Evolutionary conservation across 2,113 vertebrate genomes (phyloP).

Genomic region (Furnarius figulus): DNA sequence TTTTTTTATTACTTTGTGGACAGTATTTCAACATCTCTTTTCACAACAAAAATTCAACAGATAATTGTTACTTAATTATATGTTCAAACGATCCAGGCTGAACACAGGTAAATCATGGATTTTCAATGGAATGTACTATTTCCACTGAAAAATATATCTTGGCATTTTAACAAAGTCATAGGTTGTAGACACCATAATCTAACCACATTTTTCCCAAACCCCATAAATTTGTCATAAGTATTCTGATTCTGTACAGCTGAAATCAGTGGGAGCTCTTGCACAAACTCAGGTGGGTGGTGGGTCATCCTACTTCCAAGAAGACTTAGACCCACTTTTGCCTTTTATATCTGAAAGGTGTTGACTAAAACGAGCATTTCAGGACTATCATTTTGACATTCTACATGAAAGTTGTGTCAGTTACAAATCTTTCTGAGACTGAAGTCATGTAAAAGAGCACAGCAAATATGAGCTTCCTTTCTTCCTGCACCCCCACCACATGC

Average conservation of each 20-base stretch:
- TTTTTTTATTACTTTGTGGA: neutral
- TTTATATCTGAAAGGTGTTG: neutral
- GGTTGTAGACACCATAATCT: neutral
- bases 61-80: neutral
- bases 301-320: neutral
- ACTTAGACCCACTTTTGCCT: neutral
- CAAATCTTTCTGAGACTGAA: neutral
- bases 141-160: neutral
- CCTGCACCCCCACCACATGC: neutral
- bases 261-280: neutral
- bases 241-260: neutral
- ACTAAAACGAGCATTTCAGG: neutral
- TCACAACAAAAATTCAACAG: neutral
- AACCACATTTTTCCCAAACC: neutral
- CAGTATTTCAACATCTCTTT: neutral
- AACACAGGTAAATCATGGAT: neutral
- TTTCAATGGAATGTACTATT: neutral
- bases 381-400: neutral
- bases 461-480: neutral
- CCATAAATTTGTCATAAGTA: neutral
- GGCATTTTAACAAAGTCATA: neutral
- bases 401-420: neutral
- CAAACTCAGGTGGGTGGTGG: neutral
- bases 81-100: neutral
- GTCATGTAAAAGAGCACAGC: neutral